Percentiles rank a stretch among this genome's conserved stretches.
These are phyloP conservation scores for Arvicanthis niloticus DNA, from an alignment of 2,113 vertebrate genomes.

Conservation along the genomic window DNA sequence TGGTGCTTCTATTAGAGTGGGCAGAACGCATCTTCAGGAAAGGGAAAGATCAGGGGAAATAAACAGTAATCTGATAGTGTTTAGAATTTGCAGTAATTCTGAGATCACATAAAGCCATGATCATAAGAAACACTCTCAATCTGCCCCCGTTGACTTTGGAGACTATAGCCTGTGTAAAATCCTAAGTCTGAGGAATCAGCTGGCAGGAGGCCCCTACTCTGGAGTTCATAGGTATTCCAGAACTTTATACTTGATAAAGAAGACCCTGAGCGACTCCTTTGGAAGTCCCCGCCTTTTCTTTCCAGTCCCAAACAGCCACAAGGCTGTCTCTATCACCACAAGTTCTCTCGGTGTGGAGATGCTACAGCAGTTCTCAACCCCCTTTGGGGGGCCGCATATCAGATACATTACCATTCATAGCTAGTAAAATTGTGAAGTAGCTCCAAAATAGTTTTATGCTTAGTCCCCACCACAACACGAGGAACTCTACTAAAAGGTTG, in stretches of 20 bases:
- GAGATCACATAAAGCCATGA: neutral
- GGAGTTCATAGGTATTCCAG: neutral
- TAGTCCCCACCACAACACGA: neutral
- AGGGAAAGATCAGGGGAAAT: neutral
- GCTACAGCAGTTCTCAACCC: neutral
- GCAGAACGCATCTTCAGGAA: neutral
- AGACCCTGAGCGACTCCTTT: neutral
- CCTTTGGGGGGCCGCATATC: neutral
- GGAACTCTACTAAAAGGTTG: neutral
- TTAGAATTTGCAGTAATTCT: neutral
- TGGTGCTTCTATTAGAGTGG: neutral
- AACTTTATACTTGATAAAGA: neutral
- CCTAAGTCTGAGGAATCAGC: neutral
- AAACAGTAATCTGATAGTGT: neutral
- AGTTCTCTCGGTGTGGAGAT: neutral
- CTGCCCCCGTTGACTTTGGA: neutral
- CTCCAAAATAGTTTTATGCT: neutral
- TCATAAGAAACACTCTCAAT: neutral
- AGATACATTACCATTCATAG: neutral
- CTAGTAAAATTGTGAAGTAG: neutral
- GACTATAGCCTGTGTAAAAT: neutral
- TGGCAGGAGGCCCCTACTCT: neutral
- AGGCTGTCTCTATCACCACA: neutral
- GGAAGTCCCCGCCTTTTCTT: neutral
- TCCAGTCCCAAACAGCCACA: neutral